These are phyloP conservation scores for Globia sparganii DNA, from an alignment of 2,888 invertebrate species.

Conservation along the genomic window DNA sequence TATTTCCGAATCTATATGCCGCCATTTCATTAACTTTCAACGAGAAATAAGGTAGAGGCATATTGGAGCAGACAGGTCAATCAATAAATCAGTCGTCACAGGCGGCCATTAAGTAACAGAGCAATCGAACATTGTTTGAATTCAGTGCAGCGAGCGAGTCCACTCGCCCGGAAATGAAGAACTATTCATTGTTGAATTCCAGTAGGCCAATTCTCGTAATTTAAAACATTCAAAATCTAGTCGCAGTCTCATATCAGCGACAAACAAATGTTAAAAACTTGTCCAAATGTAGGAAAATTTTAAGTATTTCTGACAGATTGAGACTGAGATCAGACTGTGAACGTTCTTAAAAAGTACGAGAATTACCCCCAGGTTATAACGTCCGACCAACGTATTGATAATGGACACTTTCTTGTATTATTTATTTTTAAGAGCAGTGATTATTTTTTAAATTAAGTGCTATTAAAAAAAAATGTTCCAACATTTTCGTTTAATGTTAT, in stretches of 20 bases:
- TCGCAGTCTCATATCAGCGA: no score
- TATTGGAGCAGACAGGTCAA: constrained; percentile 59
- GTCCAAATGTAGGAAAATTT: no score
- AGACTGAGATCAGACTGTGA: no score
- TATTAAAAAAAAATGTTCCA: no score
- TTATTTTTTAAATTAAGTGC: neutral
- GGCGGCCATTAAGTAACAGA: constrained; percentile 66
- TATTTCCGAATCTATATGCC: neutral
- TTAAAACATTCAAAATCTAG: no score
- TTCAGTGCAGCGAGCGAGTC: constrained; percentile 58
- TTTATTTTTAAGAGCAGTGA: neutral
- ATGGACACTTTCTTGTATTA: constrained; percentile 20
- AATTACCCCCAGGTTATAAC: no score
- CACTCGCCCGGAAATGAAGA: constrained; percentile 64
- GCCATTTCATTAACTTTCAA: constrained; percentile 43
- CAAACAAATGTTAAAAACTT: no score
- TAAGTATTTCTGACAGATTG: no score
- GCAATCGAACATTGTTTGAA: constrained; percentile 67
- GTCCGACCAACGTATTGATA: constrained; percentile 6
- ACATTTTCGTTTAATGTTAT: neutral
- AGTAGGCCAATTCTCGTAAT: no score
- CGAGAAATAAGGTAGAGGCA: constrained; percentile 46
- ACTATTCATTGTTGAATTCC: constrained; percentile 61
- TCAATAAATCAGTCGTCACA: constrained; percentile 68
- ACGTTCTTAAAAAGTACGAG: no score